Conservation (phyloP, 2,888 invertebrate genomes). For the Cheilosia impressa region DNA sequence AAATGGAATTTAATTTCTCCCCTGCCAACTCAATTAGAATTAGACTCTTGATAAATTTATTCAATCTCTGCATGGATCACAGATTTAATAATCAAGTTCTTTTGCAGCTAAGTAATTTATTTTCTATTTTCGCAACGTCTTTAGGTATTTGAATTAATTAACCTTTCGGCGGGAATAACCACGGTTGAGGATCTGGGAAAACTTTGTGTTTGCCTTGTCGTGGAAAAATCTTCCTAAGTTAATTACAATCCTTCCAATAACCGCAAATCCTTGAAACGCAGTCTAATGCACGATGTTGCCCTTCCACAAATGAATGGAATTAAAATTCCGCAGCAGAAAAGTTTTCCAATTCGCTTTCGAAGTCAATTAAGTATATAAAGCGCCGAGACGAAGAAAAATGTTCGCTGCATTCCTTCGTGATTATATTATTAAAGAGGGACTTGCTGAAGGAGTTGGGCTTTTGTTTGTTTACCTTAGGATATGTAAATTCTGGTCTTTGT, state of each 20-base stretch:
- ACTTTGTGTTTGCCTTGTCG: conserved; percentile 19
- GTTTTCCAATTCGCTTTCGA: conserved; percentile 44
- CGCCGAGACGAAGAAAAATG: background rate
- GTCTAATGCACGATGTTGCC: conserved; percentile 16
- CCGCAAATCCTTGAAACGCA: conserved; percentile 37
- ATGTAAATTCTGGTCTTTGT: conserved; percentile 27
- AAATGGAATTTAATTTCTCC: conserved; percentile 1
- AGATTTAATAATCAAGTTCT: conserved; percentile 28
- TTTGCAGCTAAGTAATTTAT: conserved; percentile 35
- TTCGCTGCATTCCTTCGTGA: background rate
- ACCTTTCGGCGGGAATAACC: conserved; percentile 23
- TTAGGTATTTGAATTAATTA: conserved; percentile 53
- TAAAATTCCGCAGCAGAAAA: conserved; percentile 37
- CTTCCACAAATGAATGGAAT: conserved; percentile 32
- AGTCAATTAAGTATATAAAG: conserved; percentile 44
- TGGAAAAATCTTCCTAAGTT: conserved; percentile 34
- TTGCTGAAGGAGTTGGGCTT: background rate
- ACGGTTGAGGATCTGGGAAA: conserved; percentile 3
- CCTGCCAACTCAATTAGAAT: background rate
- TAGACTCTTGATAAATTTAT: conserved; percentile 13
- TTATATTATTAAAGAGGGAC: conserved; percentile 4
- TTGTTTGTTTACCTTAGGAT: conserved; percentile 37
- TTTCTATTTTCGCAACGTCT: conserved; percentile 9
- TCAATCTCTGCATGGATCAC: conserved; percentile 15
- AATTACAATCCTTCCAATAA: conserved; percentile 47